Evolutionary conservation across 1,140 invertebrate species (phyloP), one percentile per base, ranked within the genome.

Genomic region (Drosophila punjabiensis): DNA sequence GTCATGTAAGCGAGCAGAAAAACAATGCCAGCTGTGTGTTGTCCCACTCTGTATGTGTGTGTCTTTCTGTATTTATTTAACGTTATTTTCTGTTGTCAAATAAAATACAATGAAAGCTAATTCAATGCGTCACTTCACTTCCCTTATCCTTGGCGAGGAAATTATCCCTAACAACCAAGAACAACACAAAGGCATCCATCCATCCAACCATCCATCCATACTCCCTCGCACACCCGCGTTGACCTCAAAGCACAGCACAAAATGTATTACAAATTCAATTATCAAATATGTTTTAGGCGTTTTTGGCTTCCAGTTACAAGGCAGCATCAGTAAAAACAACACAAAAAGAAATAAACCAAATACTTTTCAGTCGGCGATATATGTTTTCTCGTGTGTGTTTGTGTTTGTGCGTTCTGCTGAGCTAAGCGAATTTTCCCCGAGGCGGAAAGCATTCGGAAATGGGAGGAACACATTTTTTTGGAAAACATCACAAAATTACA

Each of bases 201-300:
- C 30, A 18, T 20, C 60, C 20, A 8, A n/a, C n/a, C n/a, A n/a
- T 20, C 58, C 30, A n/a, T 20, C 14, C 20, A 8, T 33, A 5
- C 32, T 14, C 32, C 18, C 32, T 14, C 18, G 13, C 7, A 33
- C 53, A 33, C 20, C 37, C 28, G 0, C 37, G 8, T n/a, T 76
- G 74, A 76, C 74, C 74, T 66, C 53, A 77, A 77, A 77, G 74
- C 70, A 74, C 67, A 84, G 62, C 69, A 58, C 35, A 77, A 84
- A 84, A 84, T 81, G 83, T 88, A 87, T 88, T 76, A 87, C 80
- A 87, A 88, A 87, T 87, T 87, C 84, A 87, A 87, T 87, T 88
- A 87, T 82, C 61, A 84, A 88, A 87, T 83, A 84, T 87, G 81
- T 88, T 88, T 83, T 77, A 62, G 71, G 68, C 68, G 47, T 30